These are phyloP conservation scores for Carduelis carduelis DNA, from an alignment of 2,797 vertebrate genomes.

Conservation along the genomic window DNA sequence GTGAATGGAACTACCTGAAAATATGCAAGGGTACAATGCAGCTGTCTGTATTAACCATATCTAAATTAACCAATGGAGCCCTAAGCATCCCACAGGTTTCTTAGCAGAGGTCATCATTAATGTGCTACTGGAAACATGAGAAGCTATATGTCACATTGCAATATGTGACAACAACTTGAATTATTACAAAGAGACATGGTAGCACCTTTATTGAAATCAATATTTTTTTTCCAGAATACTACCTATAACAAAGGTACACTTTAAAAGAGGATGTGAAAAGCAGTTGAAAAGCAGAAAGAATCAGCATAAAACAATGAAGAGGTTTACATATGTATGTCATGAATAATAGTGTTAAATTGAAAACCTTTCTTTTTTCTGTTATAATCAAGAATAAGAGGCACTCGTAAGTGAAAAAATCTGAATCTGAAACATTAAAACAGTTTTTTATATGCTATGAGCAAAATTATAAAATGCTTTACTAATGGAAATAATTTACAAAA, in stretches of 20 bases:
- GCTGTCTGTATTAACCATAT: not conserved
- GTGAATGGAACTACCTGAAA: not conserved
- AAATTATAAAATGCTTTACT: not conserved
- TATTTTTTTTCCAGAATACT: not conserved
- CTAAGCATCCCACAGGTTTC: not conserved
- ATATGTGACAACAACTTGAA: not conserved
- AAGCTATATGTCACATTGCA: not conserved
- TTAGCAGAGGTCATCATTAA: not conserved
- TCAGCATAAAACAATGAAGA: not conserved
- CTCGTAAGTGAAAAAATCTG: not conserved
- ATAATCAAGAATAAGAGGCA: not conserved
- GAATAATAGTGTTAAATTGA: not conserved
- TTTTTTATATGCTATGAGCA: not conserved
- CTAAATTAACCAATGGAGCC: not conserved
- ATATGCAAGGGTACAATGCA: not conserved
- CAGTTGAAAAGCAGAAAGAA: not conserved
- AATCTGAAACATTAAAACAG: not conserved
- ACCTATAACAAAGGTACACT: not conserved
- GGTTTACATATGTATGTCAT: not conserved
- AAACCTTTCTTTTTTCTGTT: not conserved
- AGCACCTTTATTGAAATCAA: not conserved
- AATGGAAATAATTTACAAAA: not conserved
- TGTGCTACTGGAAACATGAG: not conserved
- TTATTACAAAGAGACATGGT: not conserved
- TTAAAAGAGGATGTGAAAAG: not conserved